Base-by-base conservation (phyloP, 92 coral and sea anemone species). In the Desmophyllum pertusum region DNA sequence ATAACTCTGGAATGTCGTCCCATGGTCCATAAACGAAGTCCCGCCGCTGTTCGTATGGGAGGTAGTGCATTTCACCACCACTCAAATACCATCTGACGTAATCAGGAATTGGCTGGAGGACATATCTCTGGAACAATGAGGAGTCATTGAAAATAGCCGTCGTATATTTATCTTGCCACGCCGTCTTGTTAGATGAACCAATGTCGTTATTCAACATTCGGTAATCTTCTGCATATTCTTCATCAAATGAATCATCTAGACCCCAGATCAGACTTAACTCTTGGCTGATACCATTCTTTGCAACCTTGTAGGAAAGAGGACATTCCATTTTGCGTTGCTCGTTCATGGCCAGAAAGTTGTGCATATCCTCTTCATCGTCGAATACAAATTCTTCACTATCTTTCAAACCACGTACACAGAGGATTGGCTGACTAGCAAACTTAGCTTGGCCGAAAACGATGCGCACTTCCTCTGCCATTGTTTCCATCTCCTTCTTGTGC, bases 91-190 rank as follows among this genome's bases (percentile, higher is more conserved):
- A 83, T 74, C 87, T 83, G 68, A 82, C 81, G 53, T 83, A 83
- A 73, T 83, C 87, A 50, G 87, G 87, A 73, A n/a, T 57, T 35
- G 87, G 87, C 55, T 83, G 81, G 10, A 73, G 35, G n/a, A 73
- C 53, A 2, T 14, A 19, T 3, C 40, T 42, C 4, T 5, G 9
- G 55, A 55, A 8, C 55, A 55, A 29, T 61, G 81, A 55, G 3
- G 48, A 46, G 77, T n/a, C n/a, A n/a, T n/a, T n/a, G n/a, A n/a
- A n/a, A n/a, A n/a, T n/a, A n/a, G n/a, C n/a, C n/a, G n/a, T n/a
- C n/a, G n/a, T 68, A 40, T 81, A 51, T 45, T 81, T 81, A 30
- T 70, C 85, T 27, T 19, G 3, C 85, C 85, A 81, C 66, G 75
- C 69, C 6, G 85, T 81, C 50, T 67, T 36, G 40, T 19, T 31